Conservation (phyloP, 2,113 vertebrate species). For the Oostethus manadensis region DNA sequence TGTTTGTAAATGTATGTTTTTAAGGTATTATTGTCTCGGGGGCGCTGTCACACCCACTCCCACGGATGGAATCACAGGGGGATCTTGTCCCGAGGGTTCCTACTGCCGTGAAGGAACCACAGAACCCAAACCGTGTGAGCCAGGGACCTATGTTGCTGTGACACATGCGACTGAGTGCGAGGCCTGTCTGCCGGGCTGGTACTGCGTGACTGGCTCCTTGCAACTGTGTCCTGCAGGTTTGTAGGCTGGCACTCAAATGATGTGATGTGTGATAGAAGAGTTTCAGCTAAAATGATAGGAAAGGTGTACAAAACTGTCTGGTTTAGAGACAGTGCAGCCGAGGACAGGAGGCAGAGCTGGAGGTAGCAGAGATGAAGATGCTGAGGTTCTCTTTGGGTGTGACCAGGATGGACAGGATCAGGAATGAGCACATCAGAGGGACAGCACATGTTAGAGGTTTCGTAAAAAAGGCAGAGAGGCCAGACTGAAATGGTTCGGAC, state of each 20-base stretch:
- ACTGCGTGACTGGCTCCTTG: slow-evolving; percentile 73
- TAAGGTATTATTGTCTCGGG: slow-evolving; percentile 68
- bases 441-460: no score
- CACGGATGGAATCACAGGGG: slow-evolving; percentile 66
- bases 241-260: slow-evolving; percentile 26
- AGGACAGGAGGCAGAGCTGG: no score
- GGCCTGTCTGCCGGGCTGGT: slow-evolving; percentile 77
- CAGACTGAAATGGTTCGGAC: no score
- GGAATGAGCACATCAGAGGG: no score
- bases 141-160: slow-evolving; percentile 72
- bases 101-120: slow-evolving; percentile 74
- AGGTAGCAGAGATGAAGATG: no score
- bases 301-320: no score
- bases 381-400: no score
- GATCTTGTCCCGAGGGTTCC: slow-evolving; percentile 69
- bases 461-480: no score
- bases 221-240: slow-evolving; percentile 80
- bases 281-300: no score
- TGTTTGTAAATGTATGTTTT: neutral
- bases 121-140: slow-evolving; percentile 64
- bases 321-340: no score
- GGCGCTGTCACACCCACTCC: slow-evolving; percentile 62
- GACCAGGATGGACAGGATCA: no score
- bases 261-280: no score
- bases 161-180: slow-evolving; percentile 69